These are phyloP conservation scores for Apostichopus japonicus DNA, from an alignment of 35 echinoderm and acorn worm species.

Conservation along the genomic window DNA sequence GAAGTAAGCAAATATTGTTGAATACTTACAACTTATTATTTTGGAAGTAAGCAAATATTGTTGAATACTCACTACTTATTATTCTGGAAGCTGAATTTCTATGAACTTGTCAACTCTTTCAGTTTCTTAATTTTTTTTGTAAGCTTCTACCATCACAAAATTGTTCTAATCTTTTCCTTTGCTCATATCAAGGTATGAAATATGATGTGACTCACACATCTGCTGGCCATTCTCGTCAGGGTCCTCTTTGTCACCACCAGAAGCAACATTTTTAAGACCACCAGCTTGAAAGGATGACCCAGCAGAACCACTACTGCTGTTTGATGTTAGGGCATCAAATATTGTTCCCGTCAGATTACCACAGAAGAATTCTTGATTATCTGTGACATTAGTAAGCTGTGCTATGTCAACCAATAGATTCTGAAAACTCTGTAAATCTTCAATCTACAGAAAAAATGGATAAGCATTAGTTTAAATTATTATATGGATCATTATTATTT, in stretches of 20 bases:
- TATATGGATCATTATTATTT: too few relatives aligned
- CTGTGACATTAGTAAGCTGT: slow-evolving; percentile 41
- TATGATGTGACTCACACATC: not conserved
- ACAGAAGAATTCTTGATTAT: slow-evolving; percentile 61
- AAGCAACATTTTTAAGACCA: not conserved
- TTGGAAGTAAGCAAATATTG: too few relatives aligned
- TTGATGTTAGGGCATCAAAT: not conserved
- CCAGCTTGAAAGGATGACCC: slow-evolving; percentile 2
- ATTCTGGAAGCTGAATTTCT: too few relatives aligned
- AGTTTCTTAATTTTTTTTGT: too few relatives aligned
- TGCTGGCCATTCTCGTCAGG: not conserved
- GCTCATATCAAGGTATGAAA: too few relatives aligned
- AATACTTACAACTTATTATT: too few relatives aligned
- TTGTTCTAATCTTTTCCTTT: too few relatives aligned
- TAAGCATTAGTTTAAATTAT: not conserved
- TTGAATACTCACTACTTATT: too few relatives aligned
- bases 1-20: too few relatives aligned
- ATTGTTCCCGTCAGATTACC: slow-evolving; percentile 55
- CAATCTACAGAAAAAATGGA: slow-evolving; percentile 54
- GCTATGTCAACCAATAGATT: slow-evolving; percentile 49
- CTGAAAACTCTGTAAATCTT: slow-evolving; percentile 62
- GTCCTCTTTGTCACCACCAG: not conserved
- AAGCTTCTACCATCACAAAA: too few relatives aligned
- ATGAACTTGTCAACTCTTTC: too few relatives aligned
- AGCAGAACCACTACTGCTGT: not conserved